Evolutionary conservation across 2,797 vertebrate species (phyloP), one percentile per base, ranked within the genome.

Genomic region (Gorsachius magnificus): DNA sequence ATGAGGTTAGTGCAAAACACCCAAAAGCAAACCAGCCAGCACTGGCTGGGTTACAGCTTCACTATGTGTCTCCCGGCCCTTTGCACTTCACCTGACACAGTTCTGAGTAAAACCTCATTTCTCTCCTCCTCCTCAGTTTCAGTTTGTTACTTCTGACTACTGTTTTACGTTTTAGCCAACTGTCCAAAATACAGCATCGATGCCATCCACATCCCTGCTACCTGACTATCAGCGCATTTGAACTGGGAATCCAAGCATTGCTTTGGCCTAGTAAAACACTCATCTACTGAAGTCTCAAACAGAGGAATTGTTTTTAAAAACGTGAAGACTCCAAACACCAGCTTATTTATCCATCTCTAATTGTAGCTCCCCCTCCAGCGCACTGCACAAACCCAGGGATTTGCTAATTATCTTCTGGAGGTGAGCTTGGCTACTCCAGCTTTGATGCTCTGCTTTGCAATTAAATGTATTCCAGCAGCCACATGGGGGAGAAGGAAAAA

Each of bases 391-490:
- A 33, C 53, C 10, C 38, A 87, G 68, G 87, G 84, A 89, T 68
- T n/a, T 13, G 22, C 88, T 95, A 95, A 96, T 97, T 95, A 92
- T 95, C 89, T 91, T 94, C 64, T 41, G 35, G 92, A 96, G 89
- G 93, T 94, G 90, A 92, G 96, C 85, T 87, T 56, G 71, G 81
- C 78, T 69, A 31, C 77, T 95, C 92, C 80, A 63, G 89, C 90
- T 97, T 95, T 96, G 93, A 97, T 88, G 91, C 82, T 91, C 53
- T 86, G 90, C 89, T 95, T 91, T 93, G 90, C 91, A 92, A 96
- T 97, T 96, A 93, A 94, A 96, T 79, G 53, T 92, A 95, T 96
- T 96, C 92, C 87, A 96, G 85, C 89, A 95, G 69, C 83, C 95
- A 76, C 95, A 93, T 53, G 85, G 68, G 93, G 88, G 45, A 93